A percentile compares a stretch with the other conserved stretches of the same genome.
Evolutionary conservation across 2,113 vertebrate genomes (phyloP).

Genomic region (Cricetomys ansorgei): DNA sequence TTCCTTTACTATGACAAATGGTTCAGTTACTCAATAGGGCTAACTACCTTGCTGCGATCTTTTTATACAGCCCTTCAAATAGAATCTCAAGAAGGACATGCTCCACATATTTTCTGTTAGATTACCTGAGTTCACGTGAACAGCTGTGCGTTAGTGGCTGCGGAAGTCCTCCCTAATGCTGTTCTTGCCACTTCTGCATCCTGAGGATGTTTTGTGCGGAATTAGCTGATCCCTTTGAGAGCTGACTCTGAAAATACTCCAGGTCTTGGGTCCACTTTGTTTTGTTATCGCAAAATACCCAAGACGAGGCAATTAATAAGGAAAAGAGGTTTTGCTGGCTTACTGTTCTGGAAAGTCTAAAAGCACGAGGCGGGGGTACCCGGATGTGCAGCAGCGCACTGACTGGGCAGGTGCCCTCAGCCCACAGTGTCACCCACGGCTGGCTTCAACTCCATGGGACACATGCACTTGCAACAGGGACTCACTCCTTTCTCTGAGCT

Average conservation of each 20-base stretch:
- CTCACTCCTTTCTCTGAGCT: not conserved
- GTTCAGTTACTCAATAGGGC: conserved; percentile 72
- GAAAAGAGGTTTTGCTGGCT: not conserved
- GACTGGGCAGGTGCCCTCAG: no score
- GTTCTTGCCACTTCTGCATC: not conserved
- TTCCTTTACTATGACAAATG: conserved; percentile 84
- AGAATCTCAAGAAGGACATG: conserved; percentile 34
- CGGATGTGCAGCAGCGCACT: no score
- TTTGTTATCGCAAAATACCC: not conserved
- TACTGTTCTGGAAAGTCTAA: not conserved
- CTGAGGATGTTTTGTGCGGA: not conserved
- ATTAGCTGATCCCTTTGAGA: not conserved
- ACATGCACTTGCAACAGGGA: no score
- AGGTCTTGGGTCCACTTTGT: not conserved
- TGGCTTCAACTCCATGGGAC: not conserved
- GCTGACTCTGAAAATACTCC: not conserved
- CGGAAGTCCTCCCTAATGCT: not conserved
- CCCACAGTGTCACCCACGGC: not conserved
- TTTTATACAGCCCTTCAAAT: conserved; percentile 75
- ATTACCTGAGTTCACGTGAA: conserved; percentile 16
- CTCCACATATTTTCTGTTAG: not conserved
- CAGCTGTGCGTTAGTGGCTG: not conserved
- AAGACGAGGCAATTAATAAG: not conserved
- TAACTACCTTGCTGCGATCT: conserved; percentile 62
- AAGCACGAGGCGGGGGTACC: no score